Evolutionary conservation across 30 jellyfish, hydroid and myxozoan species (phyloP).

Genomic region (Turritopsis dohrnii): DNA sequence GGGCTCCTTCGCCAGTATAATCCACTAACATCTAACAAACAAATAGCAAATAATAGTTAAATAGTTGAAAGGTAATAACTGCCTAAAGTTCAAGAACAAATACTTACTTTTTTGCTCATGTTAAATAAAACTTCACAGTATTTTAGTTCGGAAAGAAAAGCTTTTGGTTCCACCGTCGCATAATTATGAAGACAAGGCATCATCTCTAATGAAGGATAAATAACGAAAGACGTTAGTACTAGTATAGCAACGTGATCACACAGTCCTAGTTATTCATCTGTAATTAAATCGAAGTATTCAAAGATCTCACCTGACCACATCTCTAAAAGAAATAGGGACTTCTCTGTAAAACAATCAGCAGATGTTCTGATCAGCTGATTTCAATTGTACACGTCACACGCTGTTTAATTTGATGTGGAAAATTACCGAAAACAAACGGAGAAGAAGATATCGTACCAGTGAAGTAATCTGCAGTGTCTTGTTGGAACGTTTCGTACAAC

Average conservation of each 20-base stretch:
- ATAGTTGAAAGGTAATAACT: too few species aligned
- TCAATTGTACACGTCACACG: too few species aligned
- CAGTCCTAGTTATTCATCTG: background rate
- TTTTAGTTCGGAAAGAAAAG: slow-evolving; percentile 72
- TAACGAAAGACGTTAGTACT: background rate
- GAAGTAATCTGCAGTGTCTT: slow-evolving; percentile 84
- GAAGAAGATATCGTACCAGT: slow-evolving; percentile 53
- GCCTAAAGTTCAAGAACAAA: too few species aligned
- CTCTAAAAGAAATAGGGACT: background rate
- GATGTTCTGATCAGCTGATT: too few species aligned
- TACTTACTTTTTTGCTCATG: slow-evolving; percentile 74
- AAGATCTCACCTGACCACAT: slow-evolving; percentile 13
- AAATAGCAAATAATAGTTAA: too few species aligned
- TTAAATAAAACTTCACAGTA: slow-evolving; percentile 73
- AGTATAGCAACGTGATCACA: background rate
- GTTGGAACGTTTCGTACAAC: slow-evolving; percentile 74
- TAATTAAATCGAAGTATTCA: background rate
- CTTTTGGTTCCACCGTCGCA: slow-evolving; percentile 95
- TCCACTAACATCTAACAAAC: slow-evolving; percentile 51
- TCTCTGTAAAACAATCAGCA: background rate
- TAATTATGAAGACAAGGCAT: slow-evolving; percentile 96
- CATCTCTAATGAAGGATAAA: slow-evolving; percentile 49
- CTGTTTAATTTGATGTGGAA: background rate
- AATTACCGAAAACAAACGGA: background rate
- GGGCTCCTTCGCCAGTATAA: slow-evolving; percentile 83